Evolutionary conservation across 2,888 invertebrate species (phyloP).

Genomic region (Hirtodrosophila alboralis): DNA sequence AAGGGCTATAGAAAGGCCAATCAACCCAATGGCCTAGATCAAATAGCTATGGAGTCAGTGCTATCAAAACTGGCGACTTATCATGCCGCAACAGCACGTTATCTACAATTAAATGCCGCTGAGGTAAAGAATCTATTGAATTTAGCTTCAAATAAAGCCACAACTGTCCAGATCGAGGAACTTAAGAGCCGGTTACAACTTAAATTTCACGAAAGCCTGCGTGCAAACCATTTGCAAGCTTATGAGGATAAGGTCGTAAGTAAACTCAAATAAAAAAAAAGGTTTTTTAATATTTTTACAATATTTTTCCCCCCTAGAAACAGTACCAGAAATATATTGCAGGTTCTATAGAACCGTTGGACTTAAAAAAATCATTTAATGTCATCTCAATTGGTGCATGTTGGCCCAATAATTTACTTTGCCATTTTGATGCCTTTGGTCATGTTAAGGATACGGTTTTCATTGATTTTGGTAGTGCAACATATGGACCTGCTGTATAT

Average conservation of each 20-base stretch:
- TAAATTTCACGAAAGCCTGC: slow-evolving; percentile 57
- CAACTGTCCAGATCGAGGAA: not conserved
- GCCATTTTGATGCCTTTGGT: slow-evolving; percentile 61
- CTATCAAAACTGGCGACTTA: slow-evolving; percentile 76
- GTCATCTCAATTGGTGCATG: slow-evolving; percentile 73
- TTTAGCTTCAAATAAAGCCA: slow-evolving; percentile 1
- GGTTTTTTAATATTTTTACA: too few relatives aligned
- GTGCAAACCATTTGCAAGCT: slow-evolving; percentile 42
- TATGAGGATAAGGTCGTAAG: slow-evolving; percentile 72
- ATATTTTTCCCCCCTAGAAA: slow-evolving; percentile 41
- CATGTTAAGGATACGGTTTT: slow-evolving; percentile 64
- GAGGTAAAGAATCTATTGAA: slow-evolving; percentile 30
- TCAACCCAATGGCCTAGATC: slow-evolving; percentile 65
- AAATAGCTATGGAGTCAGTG: slow-evolving; percentile 57
- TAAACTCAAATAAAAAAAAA: slow-evolving; percentile 1
- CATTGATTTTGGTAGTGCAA: slow-evolving; percentile 64
- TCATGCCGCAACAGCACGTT: slow-evolving; percentile 77
- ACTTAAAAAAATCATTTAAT: slow-evolving; percentile 53
- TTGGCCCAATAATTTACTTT: slow-evolving; percentile 76
- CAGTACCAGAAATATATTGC: slow-evolving; percentile 41
- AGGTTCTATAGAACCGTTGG: not conserved
- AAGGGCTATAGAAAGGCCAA: slow-evolving; percentile 62
- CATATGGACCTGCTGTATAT: slow-evolving; percentile 67
- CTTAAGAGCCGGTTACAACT: slow-evolving; percentile 36
- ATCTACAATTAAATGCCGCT: slow-evolving; percentile 33